A percentile compares a stretch with the other conserved stretches of the same genome.
phyloP scores from a whole-genome alignment of 2,797 vertebrate species.

The Tragopan temminckii region DNA sequence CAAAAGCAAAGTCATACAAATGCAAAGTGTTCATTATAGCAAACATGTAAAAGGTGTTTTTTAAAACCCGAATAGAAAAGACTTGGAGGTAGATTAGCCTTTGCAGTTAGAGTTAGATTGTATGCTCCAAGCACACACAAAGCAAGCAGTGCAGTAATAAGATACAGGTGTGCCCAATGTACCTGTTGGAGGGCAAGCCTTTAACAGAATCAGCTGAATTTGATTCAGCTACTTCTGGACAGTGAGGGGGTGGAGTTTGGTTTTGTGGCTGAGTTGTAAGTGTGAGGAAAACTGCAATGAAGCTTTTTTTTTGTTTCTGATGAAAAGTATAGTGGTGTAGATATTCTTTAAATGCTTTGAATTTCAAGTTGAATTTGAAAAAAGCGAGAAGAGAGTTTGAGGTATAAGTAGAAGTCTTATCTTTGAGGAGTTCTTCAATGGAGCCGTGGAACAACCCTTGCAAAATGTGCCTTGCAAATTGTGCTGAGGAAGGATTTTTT shows the following conservation, averaged over 20 bases:
- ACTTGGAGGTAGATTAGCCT: not conserved
- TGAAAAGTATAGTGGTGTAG: not conserved
- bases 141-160: accelerated
- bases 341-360: not conserved
- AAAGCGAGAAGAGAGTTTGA: not conserved
- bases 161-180: not conserved
- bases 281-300: not conserved
- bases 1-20: not conserved
- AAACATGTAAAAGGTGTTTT: accelerated
- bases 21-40: not conserved
- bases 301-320: not conserved
- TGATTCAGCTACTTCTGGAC: accelerated
- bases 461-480: not conserved
- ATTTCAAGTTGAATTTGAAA: not conserved
- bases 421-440: not conserved
- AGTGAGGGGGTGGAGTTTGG: accelerated
- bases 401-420: not conserved
- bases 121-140: accelerated
- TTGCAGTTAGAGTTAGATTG: not conserved
- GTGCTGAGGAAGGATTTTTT: not conserved
- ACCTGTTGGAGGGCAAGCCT: not conserved
- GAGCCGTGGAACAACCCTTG: not conserved
- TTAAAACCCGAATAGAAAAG: not conserved
- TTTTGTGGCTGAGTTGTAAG: not conserved
- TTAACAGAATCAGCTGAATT: not conserved